phyloP scores from a whole-genome alignment of 2,113 vertebrate genomes.

The Tychaedon coryphoeus region DNA sequence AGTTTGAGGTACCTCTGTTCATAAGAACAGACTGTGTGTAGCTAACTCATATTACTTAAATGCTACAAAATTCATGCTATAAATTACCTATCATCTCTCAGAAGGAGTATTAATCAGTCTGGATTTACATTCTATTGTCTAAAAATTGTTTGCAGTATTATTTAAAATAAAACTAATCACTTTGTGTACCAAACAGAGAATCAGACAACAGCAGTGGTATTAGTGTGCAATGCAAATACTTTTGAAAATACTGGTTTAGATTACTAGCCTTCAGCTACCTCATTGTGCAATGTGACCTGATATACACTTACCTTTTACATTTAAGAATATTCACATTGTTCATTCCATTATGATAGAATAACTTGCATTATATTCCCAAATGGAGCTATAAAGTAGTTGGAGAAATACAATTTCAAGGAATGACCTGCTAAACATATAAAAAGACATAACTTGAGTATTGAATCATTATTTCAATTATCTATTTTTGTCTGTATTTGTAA shows the following conservation, averaged over 20 bases:
- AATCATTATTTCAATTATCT: background rate
- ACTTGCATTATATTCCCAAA: background rate
- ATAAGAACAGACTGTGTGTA: background rate
- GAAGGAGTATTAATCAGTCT: constrained; percentile 7
- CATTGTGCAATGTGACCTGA: background rate
- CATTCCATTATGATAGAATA: background rate
- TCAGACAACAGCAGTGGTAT: background rate
- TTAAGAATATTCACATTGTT: background rate
- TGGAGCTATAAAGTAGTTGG: background rate
- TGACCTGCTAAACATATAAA: background rate
- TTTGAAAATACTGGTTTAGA: background rate
- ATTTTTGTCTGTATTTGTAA: background rate
- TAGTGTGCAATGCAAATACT: background rate
- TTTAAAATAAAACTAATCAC: background rate
- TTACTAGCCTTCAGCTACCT: background rate
- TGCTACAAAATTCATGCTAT: background rate
- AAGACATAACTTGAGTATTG: background rate
- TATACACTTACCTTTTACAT: background rate
- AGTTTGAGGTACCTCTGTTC: background rate
- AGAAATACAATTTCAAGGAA: background rate
- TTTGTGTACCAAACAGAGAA: constrained; percentile 1
- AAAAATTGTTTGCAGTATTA: background rate
- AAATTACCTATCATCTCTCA: background rate
- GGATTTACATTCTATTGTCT: background rate
- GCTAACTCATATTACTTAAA: constrained; percentile 13